Conservation (phyloP, 2,888 invertebrate genomes). For the Amphipyra tragopoginis region DNA sequence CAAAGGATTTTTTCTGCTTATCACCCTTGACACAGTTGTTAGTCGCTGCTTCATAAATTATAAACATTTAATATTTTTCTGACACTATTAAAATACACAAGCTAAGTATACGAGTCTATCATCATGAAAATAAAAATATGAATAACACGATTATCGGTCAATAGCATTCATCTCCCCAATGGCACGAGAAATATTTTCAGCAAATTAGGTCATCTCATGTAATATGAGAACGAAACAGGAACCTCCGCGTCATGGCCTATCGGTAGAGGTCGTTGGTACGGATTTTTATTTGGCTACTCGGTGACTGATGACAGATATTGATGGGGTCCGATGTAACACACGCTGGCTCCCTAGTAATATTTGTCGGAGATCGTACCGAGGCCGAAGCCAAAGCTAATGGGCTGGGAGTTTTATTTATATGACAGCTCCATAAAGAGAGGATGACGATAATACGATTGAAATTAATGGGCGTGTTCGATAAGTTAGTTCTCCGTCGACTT, state of each 20-base stretch:
- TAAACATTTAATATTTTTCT: constrained; percentile 11
- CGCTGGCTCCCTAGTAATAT: constrained; percentile 75
- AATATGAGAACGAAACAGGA: constrained; percentile 75
- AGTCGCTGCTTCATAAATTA: constrained; percentile 42
- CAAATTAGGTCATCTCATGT: constrained; percentile 81
- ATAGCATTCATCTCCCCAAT: constrained; percentile 57
- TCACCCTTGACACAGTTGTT: constrained; percentile 77
- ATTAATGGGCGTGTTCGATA: constrained; percentile 74
- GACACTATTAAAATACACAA: constrained; percentile 1
- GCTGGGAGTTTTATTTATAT: constrained; percentile 81
- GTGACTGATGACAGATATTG: constrained; percentile 87
- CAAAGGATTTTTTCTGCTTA: constrained; percentile 78
- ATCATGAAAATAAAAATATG: constrained; percentile 31
- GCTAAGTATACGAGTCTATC: constrained; percentile 2
- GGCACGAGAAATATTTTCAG: constrained; percentile 65
- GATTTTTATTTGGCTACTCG: constrained; percentile 85
- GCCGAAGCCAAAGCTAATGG: constrained; percentile 74
- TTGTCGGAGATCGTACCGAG: constrained; percentile 72
- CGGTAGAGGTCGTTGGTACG: constrained; percentile 76
- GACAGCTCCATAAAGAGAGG: constrained; percentile 79
- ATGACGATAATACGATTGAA: constrained; percentile 77
- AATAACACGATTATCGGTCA: constrained; percentile 45
- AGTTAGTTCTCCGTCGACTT: constrained; percentile 66
- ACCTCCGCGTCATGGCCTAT: constrained; percentile 73
- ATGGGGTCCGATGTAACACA: constrained; percentile 76